Percentiles rank a stretch among this genome's conserved stretches.
Conservation (phyloP, 2,797 vertebrate genomes). For the Pipistrellus pipistrellus region DNA sequence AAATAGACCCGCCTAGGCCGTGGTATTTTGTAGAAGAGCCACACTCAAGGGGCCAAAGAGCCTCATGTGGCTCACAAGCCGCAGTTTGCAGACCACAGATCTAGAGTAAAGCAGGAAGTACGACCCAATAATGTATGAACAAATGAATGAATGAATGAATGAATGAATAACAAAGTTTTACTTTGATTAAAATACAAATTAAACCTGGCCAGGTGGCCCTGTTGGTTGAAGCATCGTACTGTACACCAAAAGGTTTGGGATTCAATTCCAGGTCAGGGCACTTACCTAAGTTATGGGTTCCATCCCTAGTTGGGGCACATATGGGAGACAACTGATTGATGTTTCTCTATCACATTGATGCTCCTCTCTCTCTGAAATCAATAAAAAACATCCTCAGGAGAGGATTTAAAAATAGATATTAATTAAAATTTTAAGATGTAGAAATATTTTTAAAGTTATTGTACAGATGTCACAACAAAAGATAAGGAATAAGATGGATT, state of each 20-base stretch:
- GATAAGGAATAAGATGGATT: too few species aligned
- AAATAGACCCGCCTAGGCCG: too few species aligned
- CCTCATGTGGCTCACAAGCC: too few species aligned
- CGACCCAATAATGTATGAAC: not conserved
- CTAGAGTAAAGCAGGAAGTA: not conserved
- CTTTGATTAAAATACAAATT: conserved; percentile 16
- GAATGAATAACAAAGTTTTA: not conserved
- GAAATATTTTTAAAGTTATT: not conserved
- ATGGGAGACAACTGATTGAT: not conserved
- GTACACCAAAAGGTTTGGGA: not conserved
- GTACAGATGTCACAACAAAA: too few species aligned
- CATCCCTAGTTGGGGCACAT: not conserved
- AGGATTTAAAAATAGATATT: not conserved
- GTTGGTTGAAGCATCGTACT: not conserved
- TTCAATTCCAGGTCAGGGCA: not conserved
- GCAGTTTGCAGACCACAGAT: too few species aligned
- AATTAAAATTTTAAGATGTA: not conserved
- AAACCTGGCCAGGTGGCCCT: not conserved
- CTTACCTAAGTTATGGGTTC: not conserved
- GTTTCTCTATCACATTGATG: not conserved
- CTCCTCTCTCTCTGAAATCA: not conserved
- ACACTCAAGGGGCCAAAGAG: too few species aligned
- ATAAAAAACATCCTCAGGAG: not conserved
- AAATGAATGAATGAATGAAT: not conserved
- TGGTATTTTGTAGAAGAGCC: too few species aligned